Percentiles rank a stretch among this genome's conserved stretches.
Evolutionary conservation across 2,888 invertebrate genomes (phyloP).

Genomic region (Galerucella calmariensis): DNA sequence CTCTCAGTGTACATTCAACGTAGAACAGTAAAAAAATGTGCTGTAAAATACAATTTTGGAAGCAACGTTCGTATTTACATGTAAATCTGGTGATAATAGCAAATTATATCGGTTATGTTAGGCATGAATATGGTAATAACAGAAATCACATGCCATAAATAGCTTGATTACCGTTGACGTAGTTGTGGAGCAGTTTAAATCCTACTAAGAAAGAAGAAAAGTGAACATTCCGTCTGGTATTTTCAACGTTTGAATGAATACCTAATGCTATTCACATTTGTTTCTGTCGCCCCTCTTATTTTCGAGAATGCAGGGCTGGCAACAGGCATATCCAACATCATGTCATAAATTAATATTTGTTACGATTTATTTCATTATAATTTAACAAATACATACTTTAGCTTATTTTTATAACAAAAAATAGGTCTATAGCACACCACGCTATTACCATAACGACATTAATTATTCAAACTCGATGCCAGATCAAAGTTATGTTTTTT

Average conservation of each 20-base stretch:
- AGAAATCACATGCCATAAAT: conserved; percentile 53
- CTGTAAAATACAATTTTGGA: conserved; percentile 21
- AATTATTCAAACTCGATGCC: too few relatives aligned
- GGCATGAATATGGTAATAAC: conserved; percentile 47
- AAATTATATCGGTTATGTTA: conserved; percentile 43
- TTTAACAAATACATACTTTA: too few relatives aligned
- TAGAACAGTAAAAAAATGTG: conserved; percentile 7
- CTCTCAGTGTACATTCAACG: neutral
- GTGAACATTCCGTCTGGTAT: conserved; percentile 53
- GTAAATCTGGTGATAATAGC: conserved; percentile 38
- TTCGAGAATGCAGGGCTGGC: conserved; percentile 21
- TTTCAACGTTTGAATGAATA: conserved; percentile 62
- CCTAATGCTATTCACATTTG: conserved; percentile 66
- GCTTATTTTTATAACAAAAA: too few relatives aligned
- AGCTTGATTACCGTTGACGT: conserved; percentile 53
- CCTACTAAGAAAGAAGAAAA: conserved; percentile 53
- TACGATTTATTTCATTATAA: neutral
- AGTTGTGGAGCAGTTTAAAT: conserved; percentile 51
- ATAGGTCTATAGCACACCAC: too few relatives aligned
- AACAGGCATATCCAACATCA: neutral
- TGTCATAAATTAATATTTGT: neutral
- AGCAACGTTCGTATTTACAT: conserved; percentile 28
- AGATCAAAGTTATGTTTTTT: too few relatives aligned
- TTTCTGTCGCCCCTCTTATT: conserved; percentile 62
- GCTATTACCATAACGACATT: too few relatives aligned